phyloP scores from a whole-genome alignment of 1,140 invertebrate species.

The Microplitis mediator region DNA sequence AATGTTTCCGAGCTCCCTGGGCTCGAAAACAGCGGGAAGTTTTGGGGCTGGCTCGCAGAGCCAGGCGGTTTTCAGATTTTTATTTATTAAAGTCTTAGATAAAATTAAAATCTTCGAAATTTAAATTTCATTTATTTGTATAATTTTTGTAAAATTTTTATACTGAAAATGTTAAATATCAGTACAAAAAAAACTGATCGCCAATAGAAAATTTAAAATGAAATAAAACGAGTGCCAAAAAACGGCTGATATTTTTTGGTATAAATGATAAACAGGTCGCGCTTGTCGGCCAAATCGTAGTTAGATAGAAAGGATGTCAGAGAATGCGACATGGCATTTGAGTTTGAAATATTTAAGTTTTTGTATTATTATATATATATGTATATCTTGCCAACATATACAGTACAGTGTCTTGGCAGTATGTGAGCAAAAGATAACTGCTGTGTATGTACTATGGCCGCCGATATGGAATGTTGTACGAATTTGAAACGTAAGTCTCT shows the following conservation, averaged over 20 bases:
- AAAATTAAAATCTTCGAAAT: no score
- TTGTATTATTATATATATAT: not conserved
- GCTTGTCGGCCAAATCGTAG: conserved; percentile 21
- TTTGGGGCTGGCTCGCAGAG: no score
- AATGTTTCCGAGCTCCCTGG: no score
- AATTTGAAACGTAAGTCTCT: conserved; percentile 1
- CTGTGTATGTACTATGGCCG: not conserved
- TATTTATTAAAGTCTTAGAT: no score
- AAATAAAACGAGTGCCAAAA: not conserved
- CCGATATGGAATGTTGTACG: conserved; percentile 7
- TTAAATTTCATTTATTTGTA: no score
- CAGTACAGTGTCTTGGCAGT: not conserved
- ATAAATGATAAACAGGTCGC: conserved; percentile 25
- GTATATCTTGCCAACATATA: not conserved
- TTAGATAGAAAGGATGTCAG: conserved; percentile 25
- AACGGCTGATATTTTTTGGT: not conserved
- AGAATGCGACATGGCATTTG: conserved; percentile 30
- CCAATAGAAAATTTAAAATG: not conserved
- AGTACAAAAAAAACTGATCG: not conserved
- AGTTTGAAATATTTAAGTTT: conserved; percentile 27
- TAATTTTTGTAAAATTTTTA: no score
- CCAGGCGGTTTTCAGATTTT: no score
- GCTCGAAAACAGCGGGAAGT: no score
- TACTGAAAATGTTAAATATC: not conserved
- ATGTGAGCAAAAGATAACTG: not conserved